phyloP scores from a whole-genome alignment of 2,888 invertebrate genomes.

The Kryphioiulus occultus region DNA sequence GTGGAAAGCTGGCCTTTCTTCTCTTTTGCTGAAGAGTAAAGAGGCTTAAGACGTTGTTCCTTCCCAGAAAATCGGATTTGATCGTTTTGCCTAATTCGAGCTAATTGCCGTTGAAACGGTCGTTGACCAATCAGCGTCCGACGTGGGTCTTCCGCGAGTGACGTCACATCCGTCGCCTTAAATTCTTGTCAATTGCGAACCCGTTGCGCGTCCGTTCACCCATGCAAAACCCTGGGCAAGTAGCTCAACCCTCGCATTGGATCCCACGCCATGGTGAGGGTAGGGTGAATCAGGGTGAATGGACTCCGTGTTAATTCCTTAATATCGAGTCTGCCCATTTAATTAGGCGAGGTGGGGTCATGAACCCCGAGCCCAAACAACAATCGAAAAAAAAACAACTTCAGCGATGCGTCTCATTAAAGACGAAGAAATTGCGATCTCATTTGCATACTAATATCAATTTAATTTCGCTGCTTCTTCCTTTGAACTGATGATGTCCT shows the following conservation, averaged over 20 bases:
- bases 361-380: neutral
- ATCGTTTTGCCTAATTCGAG: constrained; percentile 7
- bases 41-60: neutral
- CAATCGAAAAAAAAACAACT: neutral
- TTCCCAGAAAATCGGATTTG: constrained; percentile 14
- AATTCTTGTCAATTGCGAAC: neutral
- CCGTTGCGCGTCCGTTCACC: neutral
- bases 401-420: neutral
- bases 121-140: constrained; percentile 7
- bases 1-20: neutral
- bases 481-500: too few species aligned
- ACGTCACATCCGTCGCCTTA: neutral
- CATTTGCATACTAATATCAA: neutral
- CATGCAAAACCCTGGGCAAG: neutral
- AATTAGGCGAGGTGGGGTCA: neutral
- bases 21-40: neutral
- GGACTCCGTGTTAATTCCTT: neutral
- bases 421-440: neutral
- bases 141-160: neutral
- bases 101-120: neutral
- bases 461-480: neutral
- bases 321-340: neutral
- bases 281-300: neutral
- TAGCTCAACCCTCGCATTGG: neutral
- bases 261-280: neutral